phyloP scores from a whole-genome alignment of 1,140 invertebrate genomes.

The Phortica variegata region DNA sequence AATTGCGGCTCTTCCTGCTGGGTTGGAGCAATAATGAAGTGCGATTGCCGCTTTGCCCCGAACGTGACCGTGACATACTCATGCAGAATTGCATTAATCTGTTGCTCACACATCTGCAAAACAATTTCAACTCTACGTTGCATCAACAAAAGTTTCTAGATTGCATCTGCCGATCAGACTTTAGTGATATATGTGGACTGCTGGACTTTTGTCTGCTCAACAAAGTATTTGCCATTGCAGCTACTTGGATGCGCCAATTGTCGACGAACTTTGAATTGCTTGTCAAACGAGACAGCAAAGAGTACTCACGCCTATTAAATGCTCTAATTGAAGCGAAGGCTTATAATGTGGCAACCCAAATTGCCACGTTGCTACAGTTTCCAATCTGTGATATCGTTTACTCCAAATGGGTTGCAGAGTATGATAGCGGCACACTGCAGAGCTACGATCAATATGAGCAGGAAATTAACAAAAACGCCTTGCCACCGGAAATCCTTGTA shows the following conservation, averaged over 20 bases:
- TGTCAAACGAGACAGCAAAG: conserved; percentile 22
- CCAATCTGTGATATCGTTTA: conserved; percentile 50
- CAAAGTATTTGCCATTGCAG: conserved; percentile 36
- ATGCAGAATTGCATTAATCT: conserved; percentile 41
- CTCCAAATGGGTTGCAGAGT: conserved; percentile 42
- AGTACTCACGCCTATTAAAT: conserved; percentile 35
- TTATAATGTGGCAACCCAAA: conserved; percentile 43
- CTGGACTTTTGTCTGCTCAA: conserved; percentile 47
- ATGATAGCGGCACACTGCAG: conserved; percentile 26
- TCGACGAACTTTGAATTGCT: conserved; percentile 35
- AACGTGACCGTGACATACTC: conserved; percentile 22
- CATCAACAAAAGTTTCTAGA: conserved; percentile 43
- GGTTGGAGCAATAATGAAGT: conserved; percentile 43
- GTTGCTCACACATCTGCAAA: conserved; percentile 35
- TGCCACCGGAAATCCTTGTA: conserved; percentile 43
- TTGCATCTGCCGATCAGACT: conserved; percentile 45
- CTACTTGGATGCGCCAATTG: conserved; percentile 24
- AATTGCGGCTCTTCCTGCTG: conserved; percentile 41
- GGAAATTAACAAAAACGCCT: conserved; percentile 35
- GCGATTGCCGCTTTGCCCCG: conserved; percentile 30
- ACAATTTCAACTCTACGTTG: conserved; percentile 38
- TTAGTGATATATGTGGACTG: conserved; percentile 46
- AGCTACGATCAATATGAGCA: conserved; percentile 36
- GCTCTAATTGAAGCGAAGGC: conserved; percentile 33
- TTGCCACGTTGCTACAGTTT: conserved; percentile 39